Conservation (phyloP, 2,888 invertebrate species). For the Adela reaumurella region DNA sequence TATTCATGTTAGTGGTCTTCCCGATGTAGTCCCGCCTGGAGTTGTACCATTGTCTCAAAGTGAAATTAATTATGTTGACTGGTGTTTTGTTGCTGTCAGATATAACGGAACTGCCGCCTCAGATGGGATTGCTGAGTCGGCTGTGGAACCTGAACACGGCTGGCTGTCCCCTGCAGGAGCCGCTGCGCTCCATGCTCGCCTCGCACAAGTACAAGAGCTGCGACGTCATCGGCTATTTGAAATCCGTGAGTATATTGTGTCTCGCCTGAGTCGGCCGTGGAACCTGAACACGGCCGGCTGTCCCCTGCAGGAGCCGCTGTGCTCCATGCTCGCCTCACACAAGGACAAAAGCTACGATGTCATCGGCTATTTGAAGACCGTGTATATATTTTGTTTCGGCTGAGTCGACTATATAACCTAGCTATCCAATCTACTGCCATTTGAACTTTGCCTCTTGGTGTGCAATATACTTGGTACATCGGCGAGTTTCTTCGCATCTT, state of each 20-base stretch:
- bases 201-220: conserved; percentile 92
- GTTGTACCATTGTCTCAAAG: too few species aligned
- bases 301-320: conserved; percentile 80
- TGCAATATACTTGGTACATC: too few species aligned
- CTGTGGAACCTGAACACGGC: conserved; percentile 94
- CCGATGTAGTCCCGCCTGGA: too few species aligned
- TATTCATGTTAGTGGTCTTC: too few species aligned
- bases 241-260: conserved; percentile 81
- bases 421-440: too few species aligned
- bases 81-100: conserved; percentile 39
- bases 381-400: too few species aligned
- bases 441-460: too few species aligned
- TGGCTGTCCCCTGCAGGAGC: conserved; percentile 85
- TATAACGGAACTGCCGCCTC: conserved; percentile 85
- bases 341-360: conserved; percentile 94
- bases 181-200: conserved; percentile 85
- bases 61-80: too few species aligned
- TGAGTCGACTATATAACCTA: too few species aligned
- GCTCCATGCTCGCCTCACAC: conserved; percentile 87
- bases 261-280: conserved; percentile 91
- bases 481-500: too few species aligned
- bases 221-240: conserved; percentile 90
- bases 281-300: conserved; percentile 92
- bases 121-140: conserved; percentile 90
- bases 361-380: conserved; percentile 86